Evolutionary conservation across 2,113 vertebrate genomes (phyloP).

Genomic region (Piprites chloris): DNA sequence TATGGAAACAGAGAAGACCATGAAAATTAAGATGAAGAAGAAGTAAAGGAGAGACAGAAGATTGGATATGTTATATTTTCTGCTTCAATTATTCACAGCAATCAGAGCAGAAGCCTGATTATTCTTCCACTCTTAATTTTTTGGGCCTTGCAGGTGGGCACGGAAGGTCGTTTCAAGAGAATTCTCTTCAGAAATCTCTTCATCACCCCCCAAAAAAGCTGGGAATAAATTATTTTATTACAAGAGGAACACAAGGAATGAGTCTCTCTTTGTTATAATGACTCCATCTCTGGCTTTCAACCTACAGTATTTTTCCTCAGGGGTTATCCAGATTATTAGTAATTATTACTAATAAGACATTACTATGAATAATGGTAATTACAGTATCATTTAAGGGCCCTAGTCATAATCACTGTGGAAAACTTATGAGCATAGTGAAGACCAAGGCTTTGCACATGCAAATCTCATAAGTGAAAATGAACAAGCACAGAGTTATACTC

Average conservation of each 20-base stretch:
- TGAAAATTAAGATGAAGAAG: not conserved
- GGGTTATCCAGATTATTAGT: not conserved
- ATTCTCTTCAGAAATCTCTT: not conserved
- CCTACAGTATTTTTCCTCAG: not conserved
- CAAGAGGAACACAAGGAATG: not conserved
- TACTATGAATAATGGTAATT: slow-evolving; percentile 31
- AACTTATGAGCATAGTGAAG: not conserved
- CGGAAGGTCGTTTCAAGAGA: not conserved
- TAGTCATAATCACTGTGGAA: not conserved
- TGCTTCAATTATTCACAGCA: not conserved
- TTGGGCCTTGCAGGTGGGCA: not conserved
- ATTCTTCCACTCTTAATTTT: not conserved
- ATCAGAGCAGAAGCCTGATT: not conserved
- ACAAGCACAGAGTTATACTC: not conserved
- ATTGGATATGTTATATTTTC: not conserved
- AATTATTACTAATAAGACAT: slow-evolving; percentile 20
- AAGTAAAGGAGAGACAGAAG: not conserved
- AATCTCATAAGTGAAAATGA: not conserved
- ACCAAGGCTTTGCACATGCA: not conserved
- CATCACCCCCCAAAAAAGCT: not conserved
- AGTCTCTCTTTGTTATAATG: not conserved
- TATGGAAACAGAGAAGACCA: not conserved
- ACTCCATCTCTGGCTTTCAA: not conserved
- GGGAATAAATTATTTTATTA: not conserved
- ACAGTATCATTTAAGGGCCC: not conserved